A percentile compares a stretch with the other conserved stretches of the same genome.
These are phyloP conservation scores for Erannis defoliaria DNA, from an alignment of 2,888 invertebrate genomes.

Conservation along the genomic window DNA sequence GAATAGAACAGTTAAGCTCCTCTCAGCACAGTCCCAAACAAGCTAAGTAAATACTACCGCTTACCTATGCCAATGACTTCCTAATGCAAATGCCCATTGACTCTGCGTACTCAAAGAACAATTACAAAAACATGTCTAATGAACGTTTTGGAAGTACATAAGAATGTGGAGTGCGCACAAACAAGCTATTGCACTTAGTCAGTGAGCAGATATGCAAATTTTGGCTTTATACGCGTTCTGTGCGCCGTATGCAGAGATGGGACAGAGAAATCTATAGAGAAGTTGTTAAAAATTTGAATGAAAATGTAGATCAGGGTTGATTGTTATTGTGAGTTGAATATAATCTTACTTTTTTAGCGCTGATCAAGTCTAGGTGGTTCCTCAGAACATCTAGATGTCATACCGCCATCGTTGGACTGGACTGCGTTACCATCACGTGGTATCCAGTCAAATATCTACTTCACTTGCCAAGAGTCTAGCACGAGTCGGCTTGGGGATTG, in stretches of 20 bases:
- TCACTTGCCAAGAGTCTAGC: too few species aligned
- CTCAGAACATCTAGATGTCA: too few species aligned
- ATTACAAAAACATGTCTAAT: constrained; percentile 42
- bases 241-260: constrained; percentile 69
- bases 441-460: too few species aligned
- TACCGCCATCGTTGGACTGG: too few species aligned
- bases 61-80: constrained; percentile 11
- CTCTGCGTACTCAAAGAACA: constrained; percentile 34
- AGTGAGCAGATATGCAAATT: constrained; percentile 83
- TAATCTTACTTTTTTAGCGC: too few species aligned
- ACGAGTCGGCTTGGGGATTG: too few species aligned
- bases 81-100: constrained; percentile 35
- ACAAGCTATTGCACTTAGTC: constrained; percentile 85
- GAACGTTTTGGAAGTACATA: constrained; percentile 53
- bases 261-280: constrained; percentile 52
- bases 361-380: too few species aligned
- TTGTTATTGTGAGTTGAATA: too few species aligned
- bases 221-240: constrained; percentile 74
- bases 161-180: constrained; percentile 78
- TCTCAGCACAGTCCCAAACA: background rate
- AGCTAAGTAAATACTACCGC: constrained; percentile 4
- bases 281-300: constrained; percentile 1
- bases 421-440: too few species aligned
- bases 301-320: too few species aligned
- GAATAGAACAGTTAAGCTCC: background rate